phyloP scores from a whole-genome alignment of 2,113 vertebrate species.

The Fulmarus glacialis region DNA sequence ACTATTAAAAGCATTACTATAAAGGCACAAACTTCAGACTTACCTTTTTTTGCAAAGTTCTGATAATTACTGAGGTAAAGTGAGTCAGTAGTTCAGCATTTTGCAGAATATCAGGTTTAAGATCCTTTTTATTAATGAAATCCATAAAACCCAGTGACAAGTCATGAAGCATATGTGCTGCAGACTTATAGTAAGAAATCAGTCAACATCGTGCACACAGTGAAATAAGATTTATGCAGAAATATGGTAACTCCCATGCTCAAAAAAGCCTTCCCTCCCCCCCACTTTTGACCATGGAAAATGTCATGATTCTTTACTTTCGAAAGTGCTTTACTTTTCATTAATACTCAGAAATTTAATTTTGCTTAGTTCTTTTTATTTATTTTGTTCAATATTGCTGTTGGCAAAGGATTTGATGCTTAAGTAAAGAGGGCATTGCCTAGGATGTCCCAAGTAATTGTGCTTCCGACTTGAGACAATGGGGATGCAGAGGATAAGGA shows the following conservation, averaged over 20 bases:
- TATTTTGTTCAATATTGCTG: not conserved
- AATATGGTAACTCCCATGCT: not conserved
- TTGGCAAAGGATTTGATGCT: not conserved
- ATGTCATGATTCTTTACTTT: not conserved
- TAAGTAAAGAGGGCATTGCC: not conserved
- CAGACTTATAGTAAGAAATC: not conserved
- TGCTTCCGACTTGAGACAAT: not conserved
- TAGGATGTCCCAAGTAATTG: not conserved
- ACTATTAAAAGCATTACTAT: not conserved
- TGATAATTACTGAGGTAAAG: not conserved
- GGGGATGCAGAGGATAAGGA: not conserved
- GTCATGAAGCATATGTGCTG: not conserved
- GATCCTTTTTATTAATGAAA: not conserved
- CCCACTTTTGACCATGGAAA: not conserved
- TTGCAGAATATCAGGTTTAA: not conserved
- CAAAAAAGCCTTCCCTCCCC: not conserved
- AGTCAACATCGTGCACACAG: not conserved
- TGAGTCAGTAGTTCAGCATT: not conserved
- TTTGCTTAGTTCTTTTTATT: not conserved
- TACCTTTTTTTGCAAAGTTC: not conserved
- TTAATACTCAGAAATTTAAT: not conserved
- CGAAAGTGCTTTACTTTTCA: not conserved
- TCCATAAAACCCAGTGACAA: not conserved
- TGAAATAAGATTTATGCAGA: not conserved
- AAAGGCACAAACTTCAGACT: not conserved